A percentile compares a stretch with the other conserved stretches of the same genome.
These are phyloP conservation scores for Eurystomus glaucurus DNA, from an alignment of 2,797 vertebrate species.

Conservation along the genomic window DNA sequence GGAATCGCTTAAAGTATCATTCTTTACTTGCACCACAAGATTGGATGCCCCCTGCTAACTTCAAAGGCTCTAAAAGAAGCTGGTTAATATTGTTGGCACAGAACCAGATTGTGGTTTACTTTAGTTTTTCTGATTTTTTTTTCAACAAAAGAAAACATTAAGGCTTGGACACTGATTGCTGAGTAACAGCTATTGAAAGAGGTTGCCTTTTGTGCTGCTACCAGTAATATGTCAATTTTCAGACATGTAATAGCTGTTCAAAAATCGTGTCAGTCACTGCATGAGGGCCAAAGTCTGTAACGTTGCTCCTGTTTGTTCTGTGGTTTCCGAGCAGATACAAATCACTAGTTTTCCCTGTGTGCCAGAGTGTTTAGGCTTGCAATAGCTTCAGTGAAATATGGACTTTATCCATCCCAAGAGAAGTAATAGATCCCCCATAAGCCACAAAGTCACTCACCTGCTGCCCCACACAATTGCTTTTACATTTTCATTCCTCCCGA, in stretches of 20 bases:
- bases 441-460: background rate
- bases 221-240: constrained; percentile 30
- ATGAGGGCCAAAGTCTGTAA: background rate
- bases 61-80: constrained; percentile 93
- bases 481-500: background rate
- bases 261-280: background rate
- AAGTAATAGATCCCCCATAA: background rate
- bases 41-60: constrained; percentile 95
- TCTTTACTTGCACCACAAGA: constrained; percentile 92
- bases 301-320: background rate
- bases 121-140: constrained; percentile 86
- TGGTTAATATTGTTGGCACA: constrained; percentile 94
- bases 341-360: background rate
- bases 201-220: constrained; percentile 43
- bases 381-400: background rate
- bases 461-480: background rate
- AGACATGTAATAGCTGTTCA: constrained; percentile 5
- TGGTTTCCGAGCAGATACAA: background rate
- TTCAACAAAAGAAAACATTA: constrained; percentile 76
- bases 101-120: constrained; percentile 91
- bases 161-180: constrained; percentile 37
- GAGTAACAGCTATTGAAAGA: constrained; percentile 21
- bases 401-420: background rate
- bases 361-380: background rate
- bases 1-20: constrained; percentile 98